Evolutionary conservation across 2,888 invertebrate genomes (phyloP).

Genomic region (Argyresthia goedartella): DNA sequence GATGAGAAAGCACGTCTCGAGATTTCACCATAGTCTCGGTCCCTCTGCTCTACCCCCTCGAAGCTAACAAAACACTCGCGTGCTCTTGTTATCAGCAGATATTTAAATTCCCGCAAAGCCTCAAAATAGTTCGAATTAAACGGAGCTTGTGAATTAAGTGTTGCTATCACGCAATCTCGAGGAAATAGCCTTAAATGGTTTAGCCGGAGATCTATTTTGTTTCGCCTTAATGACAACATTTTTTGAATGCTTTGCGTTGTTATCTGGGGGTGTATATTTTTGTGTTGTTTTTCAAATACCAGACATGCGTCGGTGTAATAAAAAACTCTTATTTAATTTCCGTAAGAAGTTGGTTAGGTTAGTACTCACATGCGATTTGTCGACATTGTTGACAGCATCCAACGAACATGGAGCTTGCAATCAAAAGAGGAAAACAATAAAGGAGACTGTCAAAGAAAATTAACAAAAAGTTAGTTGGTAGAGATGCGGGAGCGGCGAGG

Average conservation of each 20-base stretch:
- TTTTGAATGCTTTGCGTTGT: background rate
- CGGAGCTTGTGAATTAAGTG: constrained; percentile 66
- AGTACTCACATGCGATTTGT: no score
- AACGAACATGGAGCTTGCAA: background rate
- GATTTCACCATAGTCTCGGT: no score
- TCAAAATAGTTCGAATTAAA: constrained; percentile 62
- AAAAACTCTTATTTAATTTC: no score
- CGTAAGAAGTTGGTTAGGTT: no score
- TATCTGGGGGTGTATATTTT: background rate
- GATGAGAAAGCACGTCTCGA: no score
- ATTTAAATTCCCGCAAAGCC: constrained; percentile 54
- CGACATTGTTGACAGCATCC: no score
- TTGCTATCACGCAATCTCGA: constrained; percentile 65
- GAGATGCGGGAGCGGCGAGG: constrained; percentile 18
- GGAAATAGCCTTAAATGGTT: constrained; percentile 62
- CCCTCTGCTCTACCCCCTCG: background rate
- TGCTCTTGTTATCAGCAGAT: constrained; percentile 63
- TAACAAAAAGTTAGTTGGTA: constrained; percentile 18
- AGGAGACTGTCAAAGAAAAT: background rate
- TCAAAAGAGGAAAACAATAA: background rate
- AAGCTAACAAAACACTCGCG: constrained; percentile 28
- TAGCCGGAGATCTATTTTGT: constrained; percentile 38
- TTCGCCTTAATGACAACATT: constrained; percentile 21
- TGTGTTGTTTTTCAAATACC: no score
- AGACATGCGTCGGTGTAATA: no score